These are phyloP conservation scores for Lucifuga dentata DNA, from an alignment of 2,113 vertebrate genomes.

Conservation along the genomic window DNA sequence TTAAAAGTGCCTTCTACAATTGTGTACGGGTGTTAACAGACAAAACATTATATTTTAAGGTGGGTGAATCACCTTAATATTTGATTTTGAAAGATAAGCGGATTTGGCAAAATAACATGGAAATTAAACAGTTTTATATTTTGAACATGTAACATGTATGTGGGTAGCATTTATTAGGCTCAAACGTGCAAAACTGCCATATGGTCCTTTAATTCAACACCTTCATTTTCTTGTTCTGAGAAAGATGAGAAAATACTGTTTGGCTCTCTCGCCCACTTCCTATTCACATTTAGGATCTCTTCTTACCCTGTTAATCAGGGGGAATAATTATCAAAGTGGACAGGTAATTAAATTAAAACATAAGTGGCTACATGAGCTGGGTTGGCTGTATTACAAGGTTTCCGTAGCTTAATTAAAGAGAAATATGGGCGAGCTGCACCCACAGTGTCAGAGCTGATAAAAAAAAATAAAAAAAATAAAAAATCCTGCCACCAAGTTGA, in stretches of 20 bases:
- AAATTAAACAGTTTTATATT: no score
- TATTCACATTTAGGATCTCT: conserved; percentile 75
- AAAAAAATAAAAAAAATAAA: conserved; percentile 63
- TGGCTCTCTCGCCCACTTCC: conserved; percentile 74
- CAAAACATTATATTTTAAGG: no score
- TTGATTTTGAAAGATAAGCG: no score
- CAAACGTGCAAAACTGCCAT: no score
- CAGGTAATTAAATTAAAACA: conserved; percentile 88
- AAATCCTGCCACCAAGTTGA: conserved; percentile 58
- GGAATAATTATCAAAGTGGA: conserved; percentile 87
- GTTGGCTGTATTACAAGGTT: conserved; percentile 83
- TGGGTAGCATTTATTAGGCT: no score
- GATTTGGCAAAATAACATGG: no score
- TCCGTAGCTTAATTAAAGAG: conserved; percentile 82
- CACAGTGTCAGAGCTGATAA: conserved; percentile 71
- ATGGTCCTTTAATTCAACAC: conserved; percentile 56
- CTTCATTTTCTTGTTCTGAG: conserved; percentile 47
- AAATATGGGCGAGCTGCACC: conserved; percentile 80
- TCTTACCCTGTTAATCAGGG: conserved; percentile 84
- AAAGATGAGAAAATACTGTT: conserved; percentile 59
- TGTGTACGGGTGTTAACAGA: no score
- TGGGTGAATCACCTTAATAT: no score
- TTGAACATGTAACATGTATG: no score
- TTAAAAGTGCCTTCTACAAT: no score
- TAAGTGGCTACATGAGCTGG: conserved; percentile 85